Conservation (phyloP, 2,888 invertebrate genomes). For the Pasiphila rectangulata region DNA sequence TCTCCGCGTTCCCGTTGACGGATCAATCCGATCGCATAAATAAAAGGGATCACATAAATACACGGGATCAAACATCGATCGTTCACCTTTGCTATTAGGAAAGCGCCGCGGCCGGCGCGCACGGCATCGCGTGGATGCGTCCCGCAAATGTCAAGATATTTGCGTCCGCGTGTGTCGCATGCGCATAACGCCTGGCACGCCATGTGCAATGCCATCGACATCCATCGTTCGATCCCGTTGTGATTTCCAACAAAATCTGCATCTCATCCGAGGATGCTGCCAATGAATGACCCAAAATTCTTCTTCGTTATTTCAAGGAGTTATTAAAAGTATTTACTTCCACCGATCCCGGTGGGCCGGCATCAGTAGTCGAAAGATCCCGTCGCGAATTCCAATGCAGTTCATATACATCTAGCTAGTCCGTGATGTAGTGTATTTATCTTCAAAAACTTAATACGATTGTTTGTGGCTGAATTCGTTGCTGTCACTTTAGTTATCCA, state of each 20-base stretch:
- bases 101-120: constrained; percentile 31
- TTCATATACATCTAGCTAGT: too few relatives aligned
- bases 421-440: too few relatives aligned
- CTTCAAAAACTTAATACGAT: too few relatives aligned
- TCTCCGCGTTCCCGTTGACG: constrained; percentile 18
- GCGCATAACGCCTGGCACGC: constrained; percentile 29
- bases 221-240: constrained; percentile 52
- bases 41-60: constrained; percentile 33
- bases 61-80: constrained; percentile 56
- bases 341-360: too few relatives aligned
- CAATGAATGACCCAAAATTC: too few relatives aligned
- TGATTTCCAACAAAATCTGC: constrained; percentile 44
- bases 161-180: constrained; percentile 50
- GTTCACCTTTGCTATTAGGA: constrained; percentile 60
- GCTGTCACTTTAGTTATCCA: too few relatives aligned
- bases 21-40: constrained; percentile 12
- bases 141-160: constrained; percentile 71
- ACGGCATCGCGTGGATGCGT: constrained; percentile 38
- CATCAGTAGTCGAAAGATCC: too few relatives aligned
- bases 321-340: too few relatives aligned
- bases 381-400: too few relatives aligned
- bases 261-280: too few relatives aligned
- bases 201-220: constrained; percentile 53
- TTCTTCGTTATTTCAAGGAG: too few relatives aligned
- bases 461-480: too few relatives aligned